A percentile compares a stretch with the other conserved stretches of the same genome.
Evolutionary conservation across 2,797 vertebrate genomes (phyloP).

Genomic region (Smutsia temminckii): DNA sequence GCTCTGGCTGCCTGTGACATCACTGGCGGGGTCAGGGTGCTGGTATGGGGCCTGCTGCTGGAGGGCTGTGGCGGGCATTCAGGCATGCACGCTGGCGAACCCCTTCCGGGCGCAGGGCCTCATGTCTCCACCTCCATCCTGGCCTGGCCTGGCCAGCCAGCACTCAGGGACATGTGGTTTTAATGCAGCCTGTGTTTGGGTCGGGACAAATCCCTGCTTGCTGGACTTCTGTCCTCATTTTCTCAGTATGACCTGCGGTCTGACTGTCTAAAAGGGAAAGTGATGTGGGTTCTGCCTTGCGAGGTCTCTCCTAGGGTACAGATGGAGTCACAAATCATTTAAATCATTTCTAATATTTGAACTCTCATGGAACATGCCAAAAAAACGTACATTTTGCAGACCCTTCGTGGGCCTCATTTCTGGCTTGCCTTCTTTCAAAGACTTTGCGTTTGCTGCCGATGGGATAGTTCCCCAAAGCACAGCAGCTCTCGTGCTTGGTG

Average conservation of each 20-base stretch:
- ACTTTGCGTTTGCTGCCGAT: neutral
- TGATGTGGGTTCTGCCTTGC: slow-evolving; percentile 71
- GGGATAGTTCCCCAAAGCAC: slow-evolving; percentile 42
- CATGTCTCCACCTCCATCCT: slow-evolving; percentile 40
- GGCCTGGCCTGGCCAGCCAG: slow-evolving; percentile 64
- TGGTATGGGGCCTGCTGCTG: neutral
- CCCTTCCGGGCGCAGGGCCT: neutral
- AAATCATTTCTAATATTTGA: slow-evolving; percentile 67
- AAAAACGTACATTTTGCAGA: slow-evolving; percentile 40
- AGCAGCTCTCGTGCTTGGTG: slow-evolving; percentile 18
- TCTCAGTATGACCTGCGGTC: slow-evolving; percentile 78
- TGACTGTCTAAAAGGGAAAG: slow-evolving; percentile 80
- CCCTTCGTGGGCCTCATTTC: neutral
- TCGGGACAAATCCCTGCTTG: slow-evolving; percentile 79
- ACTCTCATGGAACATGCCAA: slow-evolving; percentile 55
- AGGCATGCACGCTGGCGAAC: neutral
- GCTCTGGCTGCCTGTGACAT: fast-evolving
- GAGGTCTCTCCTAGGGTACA: slow-evolving; percentile 51
- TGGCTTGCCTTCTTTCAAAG: neutral
- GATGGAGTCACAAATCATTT: slow-evolving; percentile 67
- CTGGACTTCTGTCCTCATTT: slow-evolving; percentile 77
- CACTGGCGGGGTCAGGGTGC: fast-evolving
- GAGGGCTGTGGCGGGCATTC: fast-evolving
- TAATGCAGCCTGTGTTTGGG: slow-evolving; percentile 80
- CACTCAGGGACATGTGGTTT: slow-evolving; percentile 80